Base-by-base conservation (phyloP, 2,888 invertebrate species). In the Salticus scenicus region DNA sequence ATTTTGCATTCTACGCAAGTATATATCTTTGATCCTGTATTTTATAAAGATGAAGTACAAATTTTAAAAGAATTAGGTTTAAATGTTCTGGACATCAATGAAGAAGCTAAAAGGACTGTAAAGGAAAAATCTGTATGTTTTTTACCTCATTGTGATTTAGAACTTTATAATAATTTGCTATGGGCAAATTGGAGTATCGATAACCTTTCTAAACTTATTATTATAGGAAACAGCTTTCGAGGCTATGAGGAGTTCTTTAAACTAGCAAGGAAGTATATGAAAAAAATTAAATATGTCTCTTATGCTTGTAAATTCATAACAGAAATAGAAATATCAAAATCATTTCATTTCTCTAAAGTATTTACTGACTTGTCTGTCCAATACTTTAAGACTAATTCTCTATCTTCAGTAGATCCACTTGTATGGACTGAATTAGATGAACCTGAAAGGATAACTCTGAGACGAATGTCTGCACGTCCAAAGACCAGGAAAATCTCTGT, bases 91-190 rank as follows among this genome's bases (percentile, higher is more conserved):
- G 89, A 91, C 12, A 91, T 93, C 88, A 97, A 97, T 90, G 94
- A 94, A 89, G 96, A 96, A 91, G 97, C 96, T 30, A 94, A 78
- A 78, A 33, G 77, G n/a, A 57, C 57, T 5, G 57, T 76, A 8
- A 20, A 10, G 10, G n/a, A 90, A 92, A 24, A 82, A 1, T 95
- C 95, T 0, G 90, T 98, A 74, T 94, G 96, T 88, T 97, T 94
- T 90, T 93, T 98, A 90, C 97, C 97, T 0, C 98, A 98, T 90
- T 97, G 97, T 90, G 95, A 96, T 0, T 95, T 95, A 91, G 94
- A 95, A 88, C 91, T 98, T 57, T 94, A 94, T 24, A 97, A 98
- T 91, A 98, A 97, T 91, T 93, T 98, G 75, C 91, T 98, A 42
- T 96, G 95, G 94, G 93, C 94, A 66, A 98, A 98, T 91, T 97